A percentile compares a stretch with the other conserved stretches of the same genome.
Evolutionary conservation across 1,140 invertebrate species (phyloP).

Genomic region (Tetragnatha versicolor): DNA sequence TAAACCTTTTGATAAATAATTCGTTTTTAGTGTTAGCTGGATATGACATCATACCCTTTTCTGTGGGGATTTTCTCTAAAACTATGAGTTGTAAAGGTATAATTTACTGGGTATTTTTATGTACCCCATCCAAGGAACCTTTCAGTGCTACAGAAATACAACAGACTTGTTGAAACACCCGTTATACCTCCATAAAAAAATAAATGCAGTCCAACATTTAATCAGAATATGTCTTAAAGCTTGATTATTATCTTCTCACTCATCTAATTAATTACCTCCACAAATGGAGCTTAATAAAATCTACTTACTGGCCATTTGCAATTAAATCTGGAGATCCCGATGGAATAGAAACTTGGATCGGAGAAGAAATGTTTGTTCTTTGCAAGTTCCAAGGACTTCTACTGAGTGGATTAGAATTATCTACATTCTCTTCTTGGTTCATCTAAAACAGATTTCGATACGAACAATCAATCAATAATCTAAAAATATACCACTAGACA

Average conservation of each 20-base stretch:
- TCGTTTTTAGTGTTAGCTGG: too few species aligned
- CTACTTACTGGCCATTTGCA: conserved; percentile 38
- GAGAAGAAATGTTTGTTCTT: conserved; percentile 32
- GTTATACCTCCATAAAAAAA: not conserved
- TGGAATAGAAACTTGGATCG: conserved; percentile 48
- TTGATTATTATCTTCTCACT: not conserved
- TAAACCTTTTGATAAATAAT: too few species aligned
- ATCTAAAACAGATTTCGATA: not conserved
- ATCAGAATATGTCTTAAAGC: not conserved
- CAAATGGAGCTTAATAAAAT: not conserved
- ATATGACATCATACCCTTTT: too few species aligned
- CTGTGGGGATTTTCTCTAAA: too few species aligned
- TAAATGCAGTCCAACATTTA: not conserved
- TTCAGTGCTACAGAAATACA: not conserved
- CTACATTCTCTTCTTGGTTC: not conserved
- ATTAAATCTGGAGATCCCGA: conserved; percentile 38
- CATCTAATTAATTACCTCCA: not conserved
- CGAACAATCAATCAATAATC: too few species aligned
- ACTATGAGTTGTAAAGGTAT: too few species aligned
- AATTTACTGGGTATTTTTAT: too few species aligned
- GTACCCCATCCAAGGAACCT: not conserved
- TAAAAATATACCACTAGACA: not conserved
- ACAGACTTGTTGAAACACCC: not conserved
- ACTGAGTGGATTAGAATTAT: not conserved
- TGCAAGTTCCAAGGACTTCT: conserved; percentile 30